Conservation (phyloP, 1,140 invertebrate genomes). For the Armadillidium nasatum region DNA sequence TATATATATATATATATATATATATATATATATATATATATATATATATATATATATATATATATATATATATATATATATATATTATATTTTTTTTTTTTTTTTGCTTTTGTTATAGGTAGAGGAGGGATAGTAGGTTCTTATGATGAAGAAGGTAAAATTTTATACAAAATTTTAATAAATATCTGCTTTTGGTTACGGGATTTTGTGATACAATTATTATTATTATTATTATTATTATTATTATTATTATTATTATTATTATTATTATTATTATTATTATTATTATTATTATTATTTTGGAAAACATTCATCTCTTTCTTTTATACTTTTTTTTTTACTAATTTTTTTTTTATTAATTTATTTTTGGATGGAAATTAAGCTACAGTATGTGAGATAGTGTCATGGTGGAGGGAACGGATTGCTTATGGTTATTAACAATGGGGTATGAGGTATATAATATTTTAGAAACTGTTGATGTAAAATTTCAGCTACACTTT, state of each 20-base stretch:
- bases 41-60: neutral
- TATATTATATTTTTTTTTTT: neutral
- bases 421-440: too few relatives aligned
- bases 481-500: too few relatives aligned
- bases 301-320: too few relatives aligned
- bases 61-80: too few relatives aligned
- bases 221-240: neutral
- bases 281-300: neutral
- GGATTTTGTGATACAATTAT: neutral
- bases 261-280: conserved; percentile 7
- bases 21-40: neutral
- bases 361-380: too few relatives aligned
- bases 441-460: too few relatives aligned
- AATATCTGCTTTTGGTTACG: neutral
- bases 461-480: too few relatives aligned
- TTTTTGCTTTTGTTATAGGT: conserved; percentile 29
- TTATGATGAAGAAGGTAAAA: conserved; percentile 42
- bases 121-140: conserved; percentile 43
- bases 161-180: neutral
- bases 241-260: conserved; percentile 27
- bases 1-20: neutral
- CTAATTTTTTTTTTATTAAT: too few relatives aligned
- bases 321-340: too few relatives aligned
- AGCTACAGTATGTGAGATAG: too few relatives aligned
- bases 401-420: too few relatives aligned